phyloP scores from a whole-genome alignment of 2,797 vertebrate species.

The Diplodus sargus region DNA sequence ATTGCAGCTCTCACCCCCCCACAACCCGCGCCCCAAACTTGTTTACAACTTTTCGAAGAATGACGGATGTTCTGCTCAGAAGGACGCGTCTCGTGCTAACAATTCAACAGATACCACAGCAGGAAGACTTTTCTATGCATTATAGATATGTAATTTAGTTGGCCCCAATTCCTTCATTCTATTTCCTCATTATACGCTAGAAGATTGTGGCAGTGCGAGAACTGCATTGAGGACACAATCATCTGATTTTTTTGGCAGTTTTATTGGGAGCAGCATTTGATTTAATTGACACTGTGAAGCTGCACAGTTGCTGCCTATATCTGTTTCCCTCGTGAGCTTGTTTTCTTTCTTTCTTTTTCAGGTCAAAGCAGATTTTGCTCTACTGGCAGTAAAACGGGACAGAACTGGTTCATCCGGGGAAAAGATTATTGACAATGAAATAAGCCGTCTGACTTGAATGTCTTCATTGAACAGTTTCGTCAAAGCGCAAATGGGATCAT shows the following conservation, averaged over 20 bases:
- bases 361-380: conserved; percentile 22
- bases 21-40: neutral
- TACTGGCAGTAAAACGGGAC: conserved; percentile 5
- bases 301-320: neutral
- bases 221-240: conserved; percentile 1
- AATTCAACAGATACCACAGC: neutral
- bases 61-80: neutral
- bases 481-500: neutral
- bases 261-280: neutral
- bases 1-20: neutral
- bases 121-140: neutral
- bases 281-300: conserved; percentile 9
- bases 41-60: neutral
- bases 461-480: neutral
- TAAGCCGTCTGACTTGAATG: neutral
- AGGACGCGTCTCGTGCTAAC: neutral
- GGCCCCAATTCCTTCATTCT: neutral
- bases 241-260: neutral
- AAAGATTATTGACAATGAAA: conserved; percentile 13
- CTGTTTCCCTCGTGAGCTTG: conserved; percentile 9
- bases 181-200: conserved; percentile 5
- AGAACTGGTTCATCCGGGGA: neutral
- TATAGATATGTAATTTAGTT: neutral
- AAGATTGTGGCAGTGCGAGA: neutral
- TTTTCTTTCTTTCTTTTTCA: neutral